Base-by-base conservation (phyloP, 2,797 vertebrate genomes). In the Borostomias antarcticus region DNA sequence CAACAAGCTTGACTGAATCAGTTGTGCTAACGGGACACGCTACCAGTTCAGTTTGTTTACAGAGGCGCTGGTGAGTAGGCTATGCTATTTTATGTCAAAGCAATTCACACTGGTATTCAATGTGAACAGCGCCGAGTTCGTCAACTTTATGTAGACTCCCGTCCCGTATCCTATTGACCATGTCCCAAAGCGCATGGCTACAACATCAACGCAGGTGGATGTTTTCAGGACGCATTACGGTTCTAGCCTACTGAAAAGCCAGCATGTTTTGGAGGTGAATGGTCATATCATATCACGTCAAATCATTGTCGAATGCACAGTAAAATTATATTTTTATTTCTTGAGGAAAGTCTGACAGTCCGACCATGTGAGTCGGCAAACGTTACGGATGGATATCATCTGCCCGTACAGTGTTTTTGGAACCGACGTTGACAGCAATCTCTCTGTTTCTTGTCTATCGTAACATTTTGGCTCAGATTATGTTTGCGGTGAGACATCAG, bases 1-100 rank as follows among this genome's bases (percentile, higher is more conserved):
- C 83, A 86, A 82, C 84, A 82, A 82, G 82, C 82, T 72, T 1
- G 76, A 37, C 66, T 25, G 76, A 77, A 79, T 72, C 26, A 45
- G 32, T 63, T 64, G 65, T 58, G 35, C 54, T 23, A 62, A 23
- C 0, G 28, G 32, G 5, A 2, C 37, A 29, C 23, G 53, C 35
- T 15, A 3, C 58, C 45, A 60, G 13, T 32, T 60, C 45, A 60
- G 13, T 32, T 6, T 2, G 13, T 23, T 25, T 19, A 58, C 58
- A 2, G 52, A 6, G 2, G 3, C 0, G 15, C 8, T 33, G 79
- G 86, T 88, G 60, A 86, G 86, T 86, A 48, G 50, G 25, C 23
- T 23, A 58, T 58, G 37, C 15, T 40, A 40, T 15, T 40, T 40
- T 40, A 11, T 40, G 2, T 11, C 11, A 10, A 11, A 40, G 15